These are phyloP conservation scores for Euleptes europaea DNA, from an alignment of 2,113 vertebrate species.

Conservation along the genomic window DNA sequence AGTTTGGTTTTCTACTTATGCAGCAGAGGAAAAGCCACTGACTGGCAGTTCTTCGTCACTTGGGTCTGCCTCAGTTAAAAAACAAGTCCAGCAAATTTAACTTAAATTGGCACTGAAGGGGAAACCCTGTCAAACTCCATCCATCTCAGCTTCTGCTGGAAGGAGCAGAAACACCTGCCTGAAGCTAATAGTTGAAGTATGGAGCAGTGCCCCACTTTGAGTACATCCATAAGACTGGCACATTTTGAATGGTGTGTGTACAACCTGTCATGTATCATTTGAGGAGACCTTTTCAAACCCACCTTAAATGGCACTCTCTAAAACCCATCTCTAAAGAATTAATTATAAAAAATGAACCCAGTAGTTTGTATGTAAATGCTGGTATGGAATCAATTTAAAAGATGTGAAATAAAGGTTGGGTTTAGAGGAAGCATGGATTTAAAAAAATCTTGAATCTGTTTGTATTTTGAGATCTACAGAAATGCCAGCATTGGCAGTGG, in stretches of 20 bases:
- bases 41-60: conserved; percentile 54
- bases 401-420: neutral
- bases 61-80: conserved; percentile 40
- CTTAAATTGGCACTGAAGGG: conserved; percentile 44
- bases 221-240: conserved; percentile 11
- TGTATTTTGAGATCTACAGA: neutral
- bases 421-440: neutral
- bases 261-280: conserved; percentile 55
- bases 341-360: conserved; percentile 22
- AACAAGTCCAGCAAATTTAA: conserved; percentile 55
- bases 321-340: conserved; percentile 23
- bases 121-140: conserved; percentile 56
- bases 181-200: conserved; percentile 35
- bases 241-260: conserved; percentile 39
- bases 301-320: conserved; percentile 28
- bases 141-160: conserved; percentile 49
- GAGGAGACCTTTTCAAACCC: conserved; percentile 62
- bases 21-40: conserved; percentile 39
- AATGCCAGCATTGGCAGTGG: no score
- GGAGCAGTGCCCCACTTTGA: conserved; percentile 25
- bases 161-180: conserved; percentile 62
- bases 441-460: neutral
- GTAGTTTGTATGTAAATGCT: conserved; percentile 15
- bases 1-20: conserved; percentile 31
- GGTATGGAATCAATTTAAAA: rapidly evolving